Base-by-base conservation (phyloP, 2,888 invertebrate species). In the Diogma glabrata region DNA sequence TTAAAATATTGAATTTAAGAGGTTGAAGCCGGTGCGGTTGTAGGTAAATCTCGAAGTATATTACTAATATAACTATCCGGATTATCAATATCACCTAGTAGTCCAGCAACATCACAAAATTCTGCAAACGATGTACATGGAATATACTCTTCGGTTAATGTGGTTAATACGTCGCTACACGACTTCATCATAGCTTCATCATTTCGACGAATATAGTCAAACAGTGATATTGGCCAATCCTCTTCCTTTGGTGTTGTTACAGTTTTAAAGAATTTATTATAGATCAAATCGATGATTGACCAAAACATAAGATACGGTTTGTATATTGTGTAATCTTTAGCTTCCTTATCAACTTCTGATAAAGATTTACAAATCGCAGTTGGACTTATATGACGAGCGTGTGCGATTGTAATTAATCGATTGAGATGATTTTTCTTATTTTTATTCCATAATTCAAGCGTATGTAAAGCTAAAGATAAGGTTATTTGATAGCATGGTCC, bases 151-250 rank as follows among this genome's bases (percentile, higher is more conserved):
- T 93, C 89, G 38, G 90, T 87, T 60, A 93, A 87, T 1, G 79
- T 76, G 22, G 79, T 75, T 56, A 96, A 78, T 53, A 95, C 77
- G 55, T 79, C 79, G 66, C 93, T 92, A 10, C 91, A 89, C 12
- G 85, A 81, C 67, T 95, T 94, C 19, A 92, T 74, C 72, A 95
- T 78, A 5, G 79, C 77, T 66, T 92, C 92, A 73, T 97, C 96
- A 71, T 91, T 93, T 67, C 91, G 86, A 2, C 96, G 83, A 63
- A 96, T 89, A 67, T 87, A 93, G 67, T 94, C 93, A 17, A 94
- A 94, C 51, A 96, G 73, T 54, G 84, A 82, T 45, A 83, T 77
- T 22, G 94, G 84, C 96, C 96, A 96, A 59, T 87, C 87, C 58
- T 89, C 88, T 55, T 84, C 83, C 36, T 84, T 81, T 50, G 76